phyloP scores from a whole-genome alignment of 2,113 vertebrate genomes.

The Mustelus asterias region DNA sequence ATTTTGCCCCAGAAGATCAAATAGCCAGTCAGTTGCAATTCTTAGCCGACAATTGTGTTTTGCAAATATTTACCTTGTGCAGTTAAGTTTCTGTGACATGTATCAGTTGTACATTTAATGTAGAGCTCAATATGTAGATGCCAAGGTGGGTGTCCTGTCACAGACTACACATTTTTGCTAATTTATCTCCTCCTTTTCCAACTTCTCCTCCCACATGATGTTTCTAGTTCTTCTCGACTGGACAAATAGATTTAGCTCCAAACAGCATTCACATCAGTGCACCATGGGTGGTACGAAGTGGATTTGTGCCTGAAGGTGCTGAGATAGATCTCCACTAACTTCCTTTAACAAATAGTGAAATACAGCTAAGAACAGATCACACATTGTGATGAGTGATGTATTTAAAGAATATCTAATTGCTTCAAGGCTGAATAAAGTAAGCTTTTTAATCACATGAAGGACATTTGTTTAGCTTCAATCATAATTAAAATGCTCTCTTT shows the following conservation, averaged over 20 bases:
- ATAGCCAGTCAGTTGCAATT: neutral
- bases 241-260: neutral
- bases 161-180: neutral
- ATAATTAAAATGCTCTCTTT: neutral
- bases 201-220: neutral
- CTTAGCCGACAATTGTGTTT: neutral
- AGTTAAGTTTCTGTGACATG: neutral
- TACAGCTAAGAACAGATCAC: neutral
- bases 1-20: neutral
- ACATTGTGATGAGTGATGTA: neutral
- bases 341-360: neutral
- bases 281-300: neutral
- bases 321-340: neutral
- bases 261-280: neutral
- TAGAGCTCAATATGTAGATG: neutral
- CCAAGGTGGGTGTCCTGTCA: neutral
- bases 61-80: neutral
- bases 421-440: neutral
- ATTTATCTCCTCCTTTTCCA: neutral
- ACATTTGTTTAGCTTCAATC: neutral
- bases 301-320: neutral
- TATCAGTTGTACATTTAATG: neutral
- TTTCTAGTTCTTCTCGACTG: neutral
- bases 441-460: neutral
- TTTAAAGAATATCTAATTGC: neutral